A percentile compares a stretch with the other conserved stretches of the same genome.
Evolutionary conservation across 1,140 invertebrate species (phyloP).

Genomic region (Diorhabda sublineata): DNA sequence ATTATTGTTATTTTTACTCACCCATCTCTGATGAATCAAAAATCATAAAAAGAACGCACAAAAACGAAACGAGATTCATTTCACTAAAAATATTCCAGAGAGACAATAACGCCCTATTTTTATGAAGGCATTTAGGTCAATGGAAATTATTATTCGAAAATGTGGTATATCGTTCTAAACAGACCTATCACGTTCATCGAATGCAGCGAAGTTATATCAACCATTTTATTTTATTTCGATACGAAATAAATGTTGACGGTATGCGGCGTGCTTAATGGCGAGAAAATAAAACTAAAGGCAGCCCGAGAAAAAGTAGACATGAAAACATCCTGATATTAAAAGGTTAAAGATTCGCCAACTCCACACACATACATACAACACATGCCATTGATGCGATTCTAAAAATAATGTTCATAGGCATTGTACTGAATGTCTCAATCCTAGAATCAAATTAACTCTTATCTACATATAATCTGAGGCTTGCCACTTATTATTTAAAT

Average conservation of each 20-base stretch:
- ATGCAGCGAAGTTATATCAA: background rate
- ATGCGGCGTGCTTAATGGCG: background rate
- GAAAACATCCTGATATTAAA: slow-evolving; percentile 1
- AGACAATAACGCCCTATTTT: background rate
- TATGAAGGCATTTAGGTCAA: background rate
- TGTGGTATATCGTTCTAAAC: background rate
- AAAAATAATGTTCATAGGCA: background rate
- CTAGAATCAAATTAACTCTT: too few species aligned
- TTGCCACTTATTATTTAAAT: too few species aligned
- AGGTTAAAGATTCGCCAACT: slow-evolving; percentile 1
- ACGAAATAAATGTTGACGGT: background rate
- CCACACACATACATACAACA: background rate
- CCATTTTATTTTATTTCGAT: background rate
- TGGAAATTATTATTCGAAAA: background rate
- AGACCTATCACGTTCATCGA: background rate
- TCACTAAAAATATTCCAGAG: background rate
- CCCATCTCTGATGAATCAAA: background rate
- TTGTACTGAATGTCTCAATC: background rate
- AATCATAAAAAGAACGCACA: background rate
- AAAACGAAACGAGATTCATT: background rate
- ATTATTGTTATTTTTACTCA: background rate
- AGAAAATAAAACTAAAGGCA: background rate
- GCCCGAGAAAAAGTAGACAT: background rate
- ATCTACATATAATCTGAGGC: too few species aligned
- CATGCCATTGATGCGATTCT: background rate